These are phyloP conservation scores for Phaetusa simplex DNA, from an alignment of 2,113 vertebrate species.

Conservation along the genomic window DNA sequence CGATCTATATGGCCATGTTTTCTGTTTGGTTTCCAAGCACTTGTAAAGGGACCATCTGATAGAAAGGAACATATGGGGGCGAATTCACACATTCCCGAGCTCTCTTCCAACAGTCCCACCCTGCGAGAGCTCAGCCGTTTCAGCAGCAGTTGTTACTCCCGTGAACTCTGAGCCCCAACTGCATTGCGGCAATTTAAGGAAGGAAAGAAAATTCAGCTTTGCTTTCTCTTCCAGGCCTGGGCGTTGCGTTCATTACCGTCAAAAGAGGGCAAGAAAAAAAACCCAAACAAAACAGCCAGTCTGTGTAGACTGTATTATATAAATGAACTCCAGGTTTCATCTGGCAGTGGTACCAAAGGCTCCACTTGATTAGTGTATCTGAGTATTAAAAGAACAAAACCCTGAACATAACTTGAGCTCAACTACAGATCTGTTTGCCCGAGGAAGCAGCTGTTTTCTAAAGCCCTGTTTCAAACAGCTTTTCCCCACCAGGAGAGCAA, in stretches of 20 bases:
- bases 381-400: background rate
- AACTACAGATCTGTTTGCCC: background rate
- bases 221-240: background rate
- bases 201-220: background rate
- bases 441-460: background rate
- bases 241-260: background rate
- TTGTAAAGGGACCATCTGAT: background rate
- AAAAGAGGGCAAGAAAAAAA: background rate
- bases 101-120: constrained; percentile 12
- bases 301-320: background rate
- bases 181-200: constrained; percentile 29
- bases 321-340: background rate
- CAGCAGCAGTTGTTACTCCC: background rate
- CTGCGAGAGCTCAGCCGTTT: background rate
- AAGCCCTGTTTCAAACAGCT: background rate
- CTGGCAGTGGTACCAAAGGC: background rate
- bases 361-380: background rate
- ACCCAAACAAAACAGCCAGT: background rate
- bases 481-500: background rate
- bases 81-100: constrained; percentile 21
- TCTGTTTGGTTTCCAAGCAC: background rate
- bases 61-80: constrained; percentile 10
- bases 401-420: background rate
- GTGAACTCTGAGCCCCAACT: constrained; percentile 8
- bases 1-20: background rate